Base-by-base conservation (phyloP, 1,140 invertebrate species). In the Pachyrhynchus sulphureomaculatus region DNA sequence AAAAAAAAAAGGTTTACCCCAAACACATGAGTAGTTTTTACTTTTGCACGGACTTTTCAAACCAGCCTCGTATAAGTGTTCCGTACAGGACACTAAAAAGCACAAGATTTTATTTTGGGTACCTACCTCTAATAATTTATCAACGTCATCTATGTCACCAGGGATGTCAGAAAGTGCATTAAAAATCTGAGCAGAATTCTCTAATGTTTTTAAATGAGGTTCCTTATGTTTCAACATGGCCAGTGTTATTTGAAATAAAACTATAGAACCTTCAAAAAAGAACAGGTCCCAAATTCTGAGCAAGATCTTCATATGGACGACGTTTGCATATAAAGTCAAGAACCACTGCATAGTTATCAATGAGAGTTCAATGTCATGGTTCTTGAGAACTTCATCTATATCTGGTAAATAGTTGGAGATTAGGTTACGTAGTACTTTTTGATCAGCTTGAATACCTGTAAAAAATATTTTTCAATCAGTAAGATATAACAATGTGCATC, bases 331-430 rank as follows among this genome's bases (percentile, higher is more conserved):
- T n/a, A 99, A 77, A 1, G 96, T 98, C 24, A 99, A 80, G 77
- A 99, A 98, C 97, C 98, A 99, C 74, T 98, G 93, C 62, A 98
- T 80, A 10, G 93, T 96, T 70, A 99, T 98, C 20, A 99, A 80
- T 59, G 94, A 96, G 15, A 99, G 80, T 80, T 99, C 95, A 71
- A 95, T 94, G 70, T 99, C 95, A 78, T 98, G 94, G 75, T 94
- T 89, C 72, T 90, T 88, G 24, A 99, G 80, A 26, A 92, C 86
- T 66, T 90, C 84, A 77, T 97, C 92, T 58, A 98, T 86, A 60
- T 94, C 88, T 0, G 96, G 91, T 68, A 99, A 81, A 77, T 91
- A 95, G 69, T 87, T 94, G 24, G 88, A 83, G 58, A 99, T 90
- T 45, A 99, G 78, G 48, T 95, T 93, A 68, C 94, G 82, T 62